Evolutionary conservation across 1,140 invertebrate species (phyloP), one percentile per base, ranked within the genome.

Genomic region (Plodia interpunctella): DNA sequence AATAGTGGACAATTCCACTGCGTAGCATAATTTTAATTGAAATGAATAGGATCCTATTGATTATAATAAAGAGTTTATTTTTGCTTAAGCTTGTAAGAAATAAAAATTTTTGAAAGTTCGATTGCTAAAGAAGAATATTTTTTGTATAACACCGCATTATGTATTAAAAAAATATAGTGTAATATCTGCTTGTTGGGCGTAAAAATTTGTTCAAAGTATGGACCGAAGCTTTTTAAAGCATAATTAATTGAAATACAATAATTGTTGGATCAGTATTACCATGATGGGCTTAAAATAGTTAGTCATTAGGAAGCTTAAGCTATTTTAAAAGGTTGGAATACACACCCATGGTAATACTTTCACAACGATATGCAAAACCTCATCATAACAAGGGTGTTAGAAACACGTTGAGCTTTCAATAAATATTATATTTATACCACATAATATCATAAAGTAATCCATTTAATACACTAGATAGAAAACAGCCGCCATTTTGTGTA

Each of bases 81-180:
- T 87, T 87, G 84, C 86, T 87, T 88, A 84, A 76, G 87, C 85
- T 84, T 86, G 51, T 74, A 76, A 68, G 60, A 83, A 80, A 66
- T 53, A 78, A 71, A 75, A 74, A 62, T 55, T 57, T 44, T 62
- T 75, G 75, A 69, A 66, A 81, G 80, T 82, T 82, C 69, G 66
- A 85, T 86, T 86, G 83, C 81, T 72, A 77, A 78, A 78, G 73
- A 84, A 70, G 61, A 81, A 86, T 88, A 88, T 88, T 78, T 85
- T 88, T 85, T 81, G 71, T 78, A 78, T 69, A 56, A 78, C 76
- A 80, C 74, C 70, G 73, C 76, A 75, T 73, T 83, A 66, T 65
- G 71, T 74, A 70, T 75, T 72, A 62, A 68, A 74, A 44, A 72
- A 76, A 72, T 70, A 76, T 79, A 74, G 70, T 76, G 74, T 69